phyloP scores from a whole-genome alignment of 2,888 invertebrate species.

The Ditylenchus weischeri region DNA sequence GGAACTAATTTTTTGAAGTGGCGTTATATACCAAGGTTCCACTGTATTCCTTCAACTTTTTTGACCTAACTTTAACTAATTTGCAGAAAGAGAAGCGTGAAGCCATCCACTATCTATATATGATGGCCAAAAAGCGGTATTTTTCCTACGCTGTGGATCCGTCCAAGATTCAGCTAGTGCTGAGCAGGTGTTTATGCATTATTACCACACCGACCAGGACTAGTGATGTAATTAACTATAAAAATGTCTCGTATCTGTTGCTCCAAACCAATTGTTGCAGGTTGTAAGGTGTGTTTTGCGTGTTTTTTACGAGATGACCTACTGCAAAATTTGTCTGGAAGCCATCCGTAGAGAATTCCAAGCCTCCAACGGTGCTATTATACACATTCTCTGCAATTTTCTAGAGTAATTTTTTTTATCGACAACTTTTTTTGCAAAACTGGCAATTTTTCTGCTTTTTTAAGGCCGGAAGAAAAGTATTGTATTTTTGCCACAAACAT shows the following conservation, averaged over 20 bases:
- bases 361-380: neutral
- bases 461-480: slow-evolving; percentile 17
- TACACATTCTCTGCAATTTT: slow-evolving; percentile 7
- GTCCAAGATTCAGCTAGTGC: neutral
- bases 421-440: neutral
- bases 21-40: too few relatives aligned
- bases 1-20: too few relatives aligned
- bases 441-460: neutral
- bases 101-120: neutral
- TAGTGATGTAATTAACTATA: too few relatives aligned
- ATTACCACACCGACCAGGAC: neutral
- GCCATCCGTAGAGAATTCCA: neutral
- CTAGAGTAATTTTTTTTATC: neutral
- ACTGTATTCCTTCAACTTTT: neutral
- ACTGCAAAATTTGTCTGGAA: neutral
- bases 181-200: neutral
- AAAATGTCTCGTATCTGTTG: too few relatives aligned
- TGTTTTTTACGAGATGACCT: slow-evolving; percentile 12
- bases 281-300: neutral
- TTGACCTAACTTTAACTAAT: neutral
- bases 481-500: slow-evolving; percentile 5
- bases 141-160: neutral
- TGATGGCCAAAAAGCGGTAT: neutral
- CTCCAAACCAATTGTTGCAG: too few relatives aligned
- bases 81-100: slow-evolving; percentile 3